Base-by-base conservation (phyloP, 2,113 vertebrate genomes). In the Psilopsiagon aurifrons region DNA sequence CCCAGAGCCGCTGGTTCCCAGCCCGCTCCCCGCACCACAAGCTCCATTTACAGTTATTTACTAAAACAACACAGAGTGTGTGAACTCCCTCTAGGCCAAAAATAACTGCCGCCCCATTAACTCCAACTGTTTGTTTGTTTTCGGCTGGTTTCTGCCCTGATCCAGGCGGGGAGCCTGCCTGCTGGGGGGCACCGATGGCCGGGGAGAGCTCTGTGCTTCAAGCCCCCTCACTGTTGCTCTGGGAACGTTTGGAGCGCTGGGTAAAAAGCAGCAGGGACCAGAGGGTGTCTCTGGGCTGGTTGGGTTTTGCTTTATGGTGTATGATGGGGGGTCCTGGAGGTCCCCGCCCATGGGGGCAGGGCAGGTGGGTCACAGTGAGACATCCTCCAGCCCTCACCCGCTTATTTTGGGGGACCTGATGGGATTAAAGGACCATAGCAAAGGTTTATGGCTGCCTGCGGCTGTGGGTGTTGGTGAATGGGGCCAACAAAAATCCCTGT, bases 91-190 rank as follows among this genome's bases (percentile, higher is more conserved):
- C 70, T 41, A 67, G 94, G 92, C 94, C 94, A 92, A 94, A 85
- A 94, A 92, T 90, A 95, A 96, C 96, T 94, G 90, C 91, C 10
- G 69, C 75, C 88, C 94, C 95, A 95, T 94, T 92, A 87, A 60
- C 88, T 77, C 63, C 7, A 52, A 27, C 68, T 95, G 91, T 94
- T 94, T 96, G 92, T 96, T 96, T 96, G 94, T 91, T 97, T 95
- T 94, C 5, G 3, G 78, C 76, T 84, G 67, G 7, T 84, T 90
- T 85, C 43, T 82, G 88, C 81, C 81, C 82, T 29, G 25, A 22
- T 54, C 22, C 33, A 9, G 76, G 69, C 49, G 24, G 81, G 67
- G 76, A 46, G 59, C 29, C 74, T 17, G 82, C n/a, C 68, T 9
- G 81, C 76, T 62, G 52, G 49, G 55, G 74, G 64, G 14, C 63